Evolutionary conservation across 1,140 invertebrate species (phyloP), one percentile per base, ranked within the genome.

Genomic region (Propsilocerus akamusi): DNA sequence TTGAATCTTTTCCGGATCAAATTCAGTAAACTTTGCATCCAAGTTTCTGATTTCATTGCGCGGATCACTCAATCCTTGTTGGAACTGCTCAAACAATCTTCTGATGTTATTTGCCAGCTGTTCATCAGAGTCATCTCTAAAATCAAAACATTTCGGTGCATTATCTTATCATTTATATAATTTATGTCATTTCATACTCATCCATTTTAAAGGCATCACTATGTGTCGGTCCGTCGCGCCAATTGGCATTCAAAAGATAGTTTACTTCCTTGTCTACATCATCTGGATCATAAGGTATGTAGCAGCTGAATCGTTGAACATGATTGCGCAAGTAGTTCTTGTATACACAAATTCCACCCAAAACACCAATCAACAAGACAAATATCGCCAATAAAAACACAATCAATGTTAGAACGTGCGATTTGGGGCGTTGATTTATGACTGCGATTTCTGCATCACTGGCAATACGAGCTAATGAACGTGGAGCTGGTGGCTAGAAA

Each of bases 1-100:
- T 50, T 69, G 66, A 48, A 41, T 20, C 11, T 5, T 17, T 8
- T 41, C 14, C 14, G 5, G 5, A 41, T 41, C 34, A 14, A 41
- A 8, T 20, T 17, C 14, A 20, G 14, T 5, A 4, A 41, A 17
- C 1, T 17, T 10, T 41, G 34, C 5, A 20, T 41, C 34, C 34
- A 41, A 20, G 17, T 20, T n/a, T 8, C 34, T 14, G 11, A 41
- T 41, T 17, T 41, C 34, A 7, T 17, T 41, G 5, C 17, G 10
- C 22, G 34, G 34, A 41, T 41, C 32, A 14, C 20, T 17, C 32
- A 37, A 17, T 6, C 20, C 34, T 1, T 17, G n/a, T 20, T 17
- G 12, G 1, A 41, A 22, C 22, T 41, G 34, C 1, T n/a, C 14
- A 14, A n/a, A 41, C 22, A 20, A 41, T 41, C 22, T 41, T 22